Conservation (phyloP, 2,113 vertebrate species). For the Lagopus muta region DNA sequence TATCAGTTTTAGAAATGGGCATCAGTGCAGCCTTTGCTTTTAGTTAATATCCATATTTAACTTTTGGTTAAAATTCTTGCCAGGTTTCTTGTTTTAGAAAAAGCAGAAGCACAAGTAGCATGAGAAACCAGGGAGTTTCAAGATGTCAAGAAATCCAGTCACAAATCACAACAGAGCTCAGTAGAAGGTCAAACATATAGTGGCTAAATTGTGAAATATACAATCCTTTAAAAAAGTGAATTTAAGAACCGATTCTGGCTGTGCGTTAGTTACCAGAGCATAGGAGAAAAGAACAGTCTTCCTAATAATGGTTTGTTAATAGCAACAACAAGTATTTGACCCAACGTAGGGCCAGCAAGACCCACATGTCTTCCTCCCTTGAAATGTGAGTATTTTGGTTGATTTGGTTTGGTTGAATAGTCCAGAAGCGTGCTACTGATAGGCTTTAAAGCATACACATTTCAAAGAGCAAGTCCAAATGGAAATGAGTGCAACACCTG, state of each 20-base stretch:
- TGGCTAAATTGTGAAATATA: background rate
- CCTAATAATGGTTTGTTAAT: background rate
- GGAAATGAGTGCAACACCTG: background rate
- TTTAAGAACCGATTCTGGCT: background rate
- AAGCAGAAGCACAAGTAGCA: background rate
- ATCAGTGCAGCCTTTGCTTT: background rate
- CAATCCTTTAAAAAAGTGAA: background rate
- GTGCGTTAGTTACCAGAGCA: background rate
- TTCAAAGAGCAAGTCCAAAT: background rate
- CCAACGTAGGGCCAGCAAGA: background rate
- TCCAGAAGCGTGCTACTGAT: background rate
- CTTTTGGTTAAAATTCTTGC: background rate
- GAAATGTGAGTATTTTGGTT: background rate
- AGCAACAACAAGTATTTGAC: background rate
- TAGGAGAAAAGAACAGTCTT: background rate
- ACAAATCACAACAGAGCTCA: background rate
- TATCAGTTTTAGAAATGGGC: rapidly evolving
- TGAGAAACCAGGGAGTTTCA: background rate
- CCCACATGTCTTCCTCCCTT: background rate
- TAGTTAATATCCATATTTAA: background rate
- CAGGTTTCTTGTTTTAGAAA: background rate
- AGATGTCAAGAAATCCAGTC: background rate
- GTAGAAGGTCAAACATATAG: background rate
- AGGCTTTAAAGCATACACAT: background rate
- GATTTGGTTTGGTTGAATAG: background rate